Evolutionary conservation across 2,888 invertebrate genomes (phyloP), one percentile per base, ranked within the genome.

Genomic region (Cheilosia scutellata): DNA sequence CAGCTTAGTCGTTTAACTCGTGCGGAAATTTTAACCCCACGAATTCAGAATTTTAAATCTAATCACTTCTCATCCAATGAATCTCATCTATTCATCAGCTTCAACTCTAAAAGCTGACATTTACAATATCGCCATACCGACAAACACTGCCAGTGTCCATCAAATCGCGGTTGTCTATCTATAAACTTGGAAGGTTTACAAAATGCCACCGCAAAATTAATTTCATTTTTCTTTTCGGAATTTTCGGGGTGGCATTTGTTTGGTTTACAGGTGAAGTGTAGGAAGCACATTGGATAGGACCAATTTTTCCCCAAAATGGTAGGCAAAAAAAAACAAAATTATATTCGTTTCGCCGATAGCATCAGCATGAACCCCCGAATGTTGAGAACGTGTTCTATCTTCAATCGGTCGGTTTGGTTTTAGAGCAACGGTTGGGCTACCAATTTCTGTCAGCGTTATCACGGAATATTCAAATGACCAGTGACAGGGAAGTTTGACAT

Each of bases 381-480:
- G 11, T 37, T 37, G 37, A 63, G 55, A 72, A 77, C 86, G 80
- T 86, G 86, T 49, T 72, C 49, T 86, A 72, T 76, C 86, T 86
- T 33, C 71, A 71, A 82, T 77, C 72, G 72, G 57, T 75, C 20
- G 77, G 40, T 20, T 20, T 20, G 20, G 20, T 20, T 20, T 20
- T 20, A 20, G 20, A 20, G 20, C 20, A 20, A 20, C 20, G 20
- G 20, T 65, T 55, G 53, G 71, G 42, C 53, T 74, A 49, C 37
- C 75, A 31, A 76, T 49, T 66, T 78, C 65, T 74, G 79, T 74
- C 72, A 76, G 60, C 58, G n/a, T 65, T 82, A 83, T 83, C 78
- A 78, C 78, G 68, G 49, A 86, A 86, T 86, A 86, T 82, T 86
- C 62, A 82, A 86, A 86, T 82, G 76, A 58, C 63, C 72, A 79